Conservation (phyloP, 2,888 invertebrate genomes). For the Ommatoiulus sabulosus region DNA sequence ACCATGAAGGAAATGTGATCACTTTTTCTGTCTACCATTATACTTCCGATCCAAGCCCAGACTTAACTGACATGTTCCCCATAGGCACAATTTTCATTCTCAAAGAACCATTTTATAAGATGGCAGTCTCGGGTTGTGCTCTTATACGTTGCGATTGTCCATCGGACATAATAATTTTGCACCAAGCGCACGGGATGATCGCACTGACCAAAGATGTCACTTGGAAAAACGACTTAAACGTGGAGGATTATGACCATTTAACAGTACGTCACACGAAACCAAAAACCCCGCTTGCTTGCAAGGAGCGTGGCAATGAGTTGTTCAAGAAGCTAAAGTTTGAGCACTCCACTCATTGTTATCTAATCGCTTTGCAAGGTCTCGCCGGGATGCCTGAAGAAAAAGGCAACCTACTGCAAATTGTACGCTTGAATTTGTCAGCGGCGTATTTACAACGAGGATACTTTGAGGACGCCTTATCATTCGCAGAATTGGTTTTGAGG, state of each 20-base stretch:
- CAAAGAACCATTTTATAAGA: constrained; percentile 51
- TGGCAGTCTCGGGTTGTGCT: too few species aligned
- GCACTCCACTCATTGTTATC: neutral
- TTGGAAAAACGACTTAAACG: neutral
- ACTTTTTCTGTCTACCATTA: neutral
- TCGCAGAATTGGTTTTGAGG: neutral
- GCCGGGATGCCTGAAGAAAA: neutral
- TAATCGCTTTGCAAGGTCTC: neutral
- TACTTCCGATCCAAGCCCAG: neutral
- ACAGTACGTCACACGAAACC: neutral
- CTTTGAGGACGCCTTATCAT: neutral
- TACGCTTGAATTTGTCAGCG: neutral
- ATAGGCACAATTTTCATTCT: constrained; percentile 24
- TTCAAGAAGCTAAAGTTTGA: neutral
- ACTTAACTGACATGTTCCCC: neutral
- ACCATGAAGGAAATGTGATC: neutral
- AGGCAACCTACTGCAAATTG: neutral
- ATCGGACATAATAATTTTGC: constrained; percentile 5
- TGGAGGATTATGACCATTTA: too few species aligned
- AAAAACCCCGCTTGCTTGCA: neutral
- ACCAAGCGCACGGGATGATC: neutral
- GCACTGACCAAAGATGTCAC: neutral
- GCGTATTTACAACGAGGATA: neutral
- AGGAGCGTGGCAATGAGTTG: constrained; percentile 4
- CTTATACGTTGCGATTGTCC: constrained; percentile 16